Percentiles rank a stretch among this genome's conserved stretches.
phyloP scores from a whole-genome alignment of 2,113 vertebrate species.

The Ophthalmolycus amberensis region DNA sequence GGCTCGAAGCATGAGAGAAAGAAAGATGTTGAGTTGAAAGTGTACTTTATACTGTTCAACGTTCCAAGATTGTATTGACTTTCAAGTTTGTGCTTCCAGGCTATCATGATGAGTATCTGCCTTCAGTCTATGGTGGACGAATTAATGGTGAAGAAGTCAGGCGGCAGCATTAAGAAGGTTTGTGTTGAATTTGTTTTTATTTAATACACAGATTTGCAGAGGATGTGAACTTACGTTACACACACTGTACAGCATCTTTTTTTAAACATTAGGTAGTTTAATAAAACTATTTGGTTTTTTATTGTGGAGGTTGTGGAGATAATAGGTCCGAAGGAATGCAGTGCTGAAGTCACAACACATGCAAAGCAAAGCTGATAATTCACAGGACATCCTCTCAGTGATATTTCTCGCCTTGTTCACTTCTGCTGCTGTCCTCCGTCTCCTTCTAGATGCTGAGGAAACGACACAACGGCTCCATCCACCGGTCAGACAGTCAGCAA shows the following conservation, averaged over 20 bases:
- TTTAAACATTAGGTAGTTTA: too few relatives aligned
- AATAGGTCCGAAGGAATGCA: background rate
- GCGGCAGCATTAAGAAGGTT: slow-evolving; percentile 98
- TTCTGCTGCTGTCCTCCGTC: background rate
- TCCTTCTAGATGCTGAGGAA: slow-evolving; percentile 89
- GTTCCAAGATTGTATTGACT: background rate
- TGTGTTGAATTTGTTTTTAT: background rate
- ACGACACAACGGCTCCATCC: slow-evolving; percentile 87
- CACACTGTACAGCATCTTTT: background rate
- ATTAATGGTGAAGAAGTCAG: slow-evolving; percentile 98
- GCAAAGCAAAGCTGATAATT: background rate
- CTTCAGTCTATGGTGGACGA: slow-evolving; percentile 99
- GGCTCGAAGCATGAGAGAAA: too few relatives aligned
- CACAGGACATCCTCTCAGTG: too few relatives aligned
- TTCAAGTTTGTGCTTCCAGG: slow-evolving; percentile 79
- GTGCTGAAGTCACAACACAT: background rate
- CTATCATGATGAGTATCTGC: slow-evolving; percentile 99
- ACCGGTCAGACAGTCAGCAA: slow-evolving; percentile 93
- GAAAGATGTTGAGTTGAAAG: background rate
- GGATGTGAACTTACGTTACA: too few relatives aligned
- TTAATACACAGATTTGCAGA: background rate
- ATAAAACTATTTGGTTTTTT: background rate
- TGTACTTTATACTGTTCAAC: background rate
- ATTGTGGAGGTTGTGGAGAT: background rate
- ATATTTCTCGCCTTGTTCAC: background rate